Evolutionary conservation across 2,888 invertebrate species (phyloP).

Genomic region (Nomada flava): DNA sequence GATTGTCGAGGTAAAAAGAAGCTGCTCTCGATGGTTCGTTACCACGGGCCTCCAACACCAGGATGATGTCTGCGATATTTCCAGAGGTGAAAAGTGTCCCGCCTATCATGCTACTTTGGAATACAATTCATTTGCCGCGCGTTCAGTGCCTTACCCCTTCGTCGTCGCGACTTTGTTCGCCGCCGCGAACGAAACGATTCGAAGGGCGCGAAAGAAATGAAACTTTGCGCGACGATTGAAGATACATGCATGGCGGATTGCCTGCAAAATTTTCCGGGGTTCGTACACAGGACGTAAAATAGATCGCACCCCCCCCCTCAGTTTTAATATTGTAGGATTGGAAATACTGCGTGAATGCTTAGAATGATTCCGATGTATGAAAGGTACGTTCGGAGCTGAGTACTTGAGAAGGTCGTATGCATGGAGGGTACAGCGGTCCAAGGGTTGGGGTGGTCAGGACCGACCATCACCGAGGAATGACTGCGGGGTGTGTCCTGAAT

Average conservation of each 20-base stretch:
- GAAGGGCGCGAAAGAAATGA: neutral
- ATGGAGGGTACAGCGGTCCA: no score
- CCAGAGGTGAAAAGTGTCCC: conserved; percentile 38
- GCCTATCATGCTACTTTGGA: conserved; percentile 7
- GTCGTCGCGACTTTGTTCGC: neutral
- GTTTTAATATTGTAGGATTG: no score
- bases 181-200: neutral
- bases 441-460: no score
- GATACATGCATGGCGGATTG: neutral
- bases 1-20: conserved; percentile 69
- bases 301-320: no score
- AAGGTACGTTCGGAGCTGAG: no score
- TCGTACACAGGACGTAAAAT: neutral
- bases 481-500: no score
- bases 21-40: conserved; percentile 70
- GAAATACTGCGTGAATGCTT: no score
- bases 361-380: no score
- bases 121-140: conserved; percentile 24
- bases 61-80: conserved; percentile 59
- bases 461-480: no score
- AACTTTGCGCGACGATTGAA: neutral
- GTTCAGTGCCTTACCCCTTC: neutral
- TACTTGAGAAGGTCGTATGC: no score
- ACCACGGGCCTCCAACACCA: conserved; percentile 56
- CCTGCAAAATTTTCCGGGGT: neutral